phyloP scores from a whole-genome alignment of 2,113 vertebrate genomes.

The Laterallus jamaicensis region DNA sequence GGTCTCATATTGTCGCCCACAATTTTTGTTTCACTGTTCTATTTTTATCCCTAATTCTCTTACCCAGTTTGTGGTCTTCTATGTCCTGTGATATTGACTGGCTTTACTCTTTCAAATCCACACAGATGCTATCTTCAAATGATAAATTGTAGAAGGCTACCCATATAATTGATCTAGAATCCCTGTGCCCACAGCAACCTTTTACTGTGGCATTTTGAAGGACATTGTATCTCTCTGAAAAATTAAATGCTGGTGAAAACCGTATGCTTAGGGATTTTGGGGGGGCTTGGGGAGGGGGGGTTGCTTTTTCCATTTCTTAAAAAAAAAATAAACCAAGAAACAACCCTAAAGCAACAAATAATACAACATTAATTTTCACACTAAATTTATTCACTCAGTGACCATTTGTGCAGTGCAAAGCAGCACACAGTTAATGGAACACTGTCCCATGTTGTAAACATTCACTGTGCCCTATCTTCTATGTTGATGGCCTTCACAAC shows the following conservation, averaged over 20 bases:
- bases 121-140: constrained; percentile 81
- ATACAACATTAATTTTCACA: constrained; percentile 18
- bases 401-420: neutral
- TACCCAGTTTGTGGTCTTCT: constrained; percentile 51
- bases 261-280: neutral
- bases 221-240: constrained; percentile 57
- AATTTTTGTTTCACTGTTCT: neutral
- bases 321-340: no score
- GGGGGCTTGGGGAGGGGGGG: no score
- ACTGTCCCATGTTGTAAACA: neutral
- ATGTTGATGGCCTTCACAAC: neutral
- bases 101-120: constrained; percentile 61
- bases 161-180: constrained; percentile 83
- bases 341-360: neutral
- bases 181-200: constrained; percentile 74
- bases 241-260: constrained; percentile 68
- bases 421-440: neutral
- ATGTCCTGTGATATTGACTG: constrained; percentile 61
- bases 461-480: neutral
- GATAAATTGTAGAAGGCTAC: constrained; percentile 76
- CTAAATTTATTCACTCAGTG: neutral
- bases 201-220: constrained; percentile 82
- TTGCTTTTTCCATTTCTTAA: no score
- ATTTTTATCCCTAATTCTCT: constrained; percentile 52
- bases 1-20: neutral